phyloP scores from a whole-genome alignment of 2,797 vertebrate species.

The Allobates femoralis region DNA sequence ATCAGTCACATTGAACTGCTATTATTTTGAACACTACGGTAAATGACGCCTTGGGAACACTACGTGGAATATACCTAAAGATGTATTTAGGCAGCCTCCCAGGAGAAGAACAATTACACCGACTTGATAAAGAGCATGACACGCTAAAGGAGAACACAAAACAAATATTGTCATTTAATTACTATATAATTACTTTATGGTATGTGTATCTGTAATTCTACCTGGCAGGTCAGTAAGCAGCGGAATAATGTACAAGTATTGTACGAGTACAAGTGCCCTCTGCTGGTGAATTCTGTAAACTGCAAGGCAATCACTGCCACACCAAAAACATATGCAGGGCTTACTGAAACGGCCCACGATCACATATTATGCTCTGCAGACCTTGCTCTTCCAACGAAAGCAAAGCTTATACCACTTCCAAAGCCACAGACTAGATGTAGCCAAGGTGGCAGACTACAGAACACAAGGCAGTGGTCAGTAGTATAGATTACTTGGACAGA shows the following conservation, averaged over 20 bases:
- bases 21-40: no score
- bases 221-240: neutral
- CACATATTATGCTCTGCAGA: neutral
- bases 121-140: neutral
- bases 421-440: slow-evolving; percentile 2
- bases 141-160: neutral
- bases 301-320: neutral
- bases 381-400: neutral
- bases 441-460: neutral
- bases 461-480: neutral
- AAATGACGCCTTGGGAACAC: neutral
- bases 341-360: neutral
- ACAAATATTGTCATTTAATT: slow-evolving; percentile 12
- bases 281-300: neutral
- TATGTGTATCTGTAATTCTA: neutral
- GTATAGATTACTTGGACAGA: neutral
- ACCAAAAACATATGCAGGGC: neutral
- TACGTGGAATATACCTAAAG: neutral
- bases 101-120: neutral
- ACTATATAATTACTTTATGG: slow-evolving; percentile 7
- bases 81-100: neutral
- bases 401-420: neutral
- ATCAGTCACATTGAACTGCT: no score
- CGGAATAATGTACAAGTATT: neutral
- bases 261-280: neutral